Evolutionary conservation across 2,113 vertebrate species (phyloP).

Genomic region (Nerophis lumbriciformis): DNA sequence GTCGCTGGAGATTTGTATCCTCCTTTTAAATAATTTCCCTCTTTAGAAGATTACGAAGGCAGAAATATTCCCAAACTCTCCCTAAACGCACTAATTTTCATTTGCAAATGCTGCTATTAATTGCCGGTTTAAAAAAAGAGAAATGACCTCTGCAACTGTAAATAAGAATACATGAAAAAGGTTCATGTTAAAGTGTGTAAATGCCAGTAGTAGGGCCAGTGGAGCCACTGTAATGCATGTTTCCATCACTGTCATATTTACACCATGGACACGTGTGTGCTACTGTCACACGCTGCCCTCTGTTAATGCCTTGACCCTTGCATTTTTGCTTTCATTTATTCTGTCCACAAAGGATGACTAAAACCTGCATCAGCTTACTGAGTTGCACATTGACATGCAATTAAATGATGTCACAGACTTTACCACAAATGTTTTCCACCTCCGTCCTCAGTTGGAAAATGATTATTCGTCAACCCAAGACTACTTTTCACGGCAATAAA

Average conservation of each 20-base stretch:
- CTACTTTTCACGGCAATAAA: constrained; percentile 27
- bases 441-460: constrained; percentile 23
- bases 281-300: not conserved
- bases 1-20: constrained; percentile 75
- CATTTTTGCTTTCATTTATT: constrained; percentile 19
- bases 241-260: constrained; percentile 47
- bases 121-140: constrained; percentile 49
- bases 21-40: constrained; percentile 76
- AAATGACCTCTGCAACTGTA: constrained; percentile 57
- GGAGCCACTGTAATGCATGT: constrained; percentile 21
- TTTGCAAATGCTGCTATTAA: constrained; percentile 60
- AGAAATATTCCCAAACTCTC: constrained; percentile 72
- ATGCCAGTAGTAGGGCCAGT: constrained; percentile 33
- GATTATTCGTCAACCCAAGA: constrained; percentile 30
- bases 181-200: constrained; percentile 64
- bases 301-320: constrained; percentile 17
- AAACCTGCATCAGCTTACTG: not conserved
- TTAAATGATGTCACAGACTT: constrained; percentile 8
- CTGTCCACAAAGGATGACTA: constrained; percentile 19
- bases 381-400: constrained; percentile 8
- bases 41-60: constrained; percentile 75
- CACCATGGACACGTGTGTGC: constrained; percentile 8
- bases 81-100: constrained; percentile 59
- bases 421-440: constrained; percentile 18
- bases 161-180: constrained; percentile 56